Evolutionary conservation across 1,140 invertebrate genomes (phyloP).

Genomic region (Ceratosolen fusciceps): DNA sequence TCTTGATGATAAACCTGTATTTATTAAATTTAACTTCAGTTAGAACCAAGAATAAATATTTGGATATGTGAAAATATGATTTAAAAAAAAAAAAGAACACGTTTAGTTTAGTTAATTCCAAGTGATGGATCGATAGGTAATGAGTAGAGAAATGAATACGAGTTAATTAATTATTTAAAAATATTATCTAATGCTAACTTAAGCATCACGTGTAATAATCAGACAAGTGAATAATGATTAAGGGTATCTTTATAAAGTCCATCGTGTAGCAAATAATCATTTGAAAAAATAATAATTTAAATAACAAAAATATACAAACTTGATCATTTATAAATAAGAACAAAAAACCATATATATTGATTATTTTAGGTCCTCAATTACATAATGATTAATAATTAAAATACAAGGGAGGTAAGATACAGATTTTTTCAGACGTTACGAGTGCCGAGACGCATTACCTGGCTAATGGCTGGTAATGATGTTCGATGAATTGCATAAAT

Average conservation of each 20-base stretch:
- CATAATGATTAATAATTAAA: slow-evolving; percentile 19
- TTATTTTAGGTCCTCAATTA: background rate
- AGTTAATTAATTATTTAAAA: background rate
- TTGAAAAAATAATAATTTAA: background rate
- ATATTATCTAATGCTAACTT: background rate
- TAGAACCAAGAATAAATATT: too few relatives aligned
- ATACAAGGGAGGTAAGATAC: background rate
- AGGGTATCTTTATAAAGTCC: background rate
- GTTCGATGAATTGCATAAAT: slow-evolving; percentile 43
- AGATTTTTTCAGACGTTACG: background rate
- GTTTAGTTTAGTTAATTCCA: too few relatives aligned
- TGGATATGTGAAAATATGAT: too few relatives aligned
- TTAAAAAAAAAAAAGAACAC: too few relatives aligned
- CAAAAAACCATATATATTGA: background rate
- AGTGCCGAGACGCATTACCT: slow-evolving; percentile 53
- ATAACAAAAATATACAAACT: background rate
- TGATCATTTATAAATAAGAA: background rate
- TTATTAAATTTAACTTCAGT: slow-evolving; percentile 39
- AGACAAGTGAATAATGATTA: background rate
- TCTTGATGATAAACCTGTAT: slow-evolving; percentile 50
- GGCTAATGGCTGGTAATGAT: slow-evolving; percentile 29
- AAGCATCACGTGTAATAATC: background rate
- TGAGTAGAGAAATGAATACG: too few relatives aligned
- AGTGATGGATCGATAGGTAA: too few relatives aligned
- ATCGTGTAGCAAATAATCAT: background rate